phyloP scores from a whole-genome alignment of 2,113 vertebrate genomes.

The Megaceryle torquata region DNA sequence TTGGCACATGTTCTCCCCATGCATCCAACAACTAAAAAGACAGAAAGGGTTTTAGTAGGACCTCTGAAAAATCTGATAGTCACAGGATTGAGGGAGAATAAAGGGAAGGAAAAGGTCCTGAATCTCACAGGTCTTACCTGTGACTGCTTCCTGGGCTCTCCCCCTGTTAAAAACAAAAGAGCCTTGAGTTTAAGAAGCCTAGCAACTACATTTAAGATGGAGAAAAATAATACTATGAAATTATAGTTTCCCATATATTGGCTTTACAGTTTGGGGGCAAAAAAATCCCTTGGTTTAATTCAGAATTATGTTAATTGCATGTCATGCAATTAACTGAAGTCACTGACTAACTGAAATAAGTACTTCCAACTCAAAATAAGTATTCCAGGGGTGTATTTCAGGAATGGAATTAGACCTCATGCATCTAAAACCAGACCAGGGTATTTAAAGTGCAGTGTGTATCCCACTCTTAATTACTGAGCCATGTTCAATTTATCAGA shows the following conservation, averaged over 20 bases:
- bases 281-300: background rate
- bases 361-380: background rate
- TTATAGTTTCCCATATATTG: background rate
- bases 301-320: background rate
- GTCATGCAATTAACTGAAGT: background rate
- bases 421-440: background rate
- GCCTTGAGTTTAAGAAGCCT: background rate
- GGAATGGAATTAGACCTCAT: background rate
- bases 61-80: background rate
- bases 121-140: slow-evolving; percentile 66
- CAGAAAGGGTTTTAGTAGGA: background rate
- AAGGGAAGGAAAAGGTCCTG: background rate
- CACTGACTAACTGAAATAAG: background rate
- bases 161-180: slow-evolving; percentile 60
- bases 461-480: background rate
- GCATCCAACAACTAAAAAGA: background rate
- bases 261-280: background rate
- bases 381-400: background rate
- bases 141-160: slow-evolving; percentile 82
- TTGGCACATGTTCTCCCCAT: background rate
- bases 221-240: background rate
- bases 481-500: background rate
- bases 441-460: accelerated
- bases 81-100: background rate
- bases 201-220: background rate